A percentile compares a stretch with the other conserved stretches of the same genome.
Conservation (phyloP, 1,140 invertebrate species). For the Dinoponera quadriceps region DNA sequence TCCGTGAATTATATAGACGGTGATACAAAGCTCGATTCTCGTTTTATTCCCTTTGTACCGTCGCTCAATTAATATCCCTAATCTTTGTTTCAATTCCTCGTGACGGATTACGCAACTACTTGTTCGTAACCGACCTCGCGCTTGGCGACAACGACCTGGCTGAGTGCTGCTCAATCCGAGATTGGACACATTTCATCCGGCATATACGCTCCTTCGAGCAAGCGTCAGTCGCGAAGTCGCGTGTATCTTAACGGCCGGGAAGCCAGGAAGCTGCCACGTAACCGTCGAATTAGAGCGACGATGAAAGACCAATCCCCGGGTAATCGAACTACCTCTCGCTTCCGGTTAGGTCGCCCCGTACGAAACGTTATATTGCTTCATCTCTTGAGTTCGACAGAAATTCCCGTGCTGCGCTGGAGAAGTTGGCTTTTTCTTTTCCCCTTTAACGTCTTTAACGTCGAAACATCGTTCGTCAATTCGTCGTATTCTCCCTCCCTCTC, state of each 20-base stretch:
- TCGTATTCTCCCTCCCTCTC: not conserved
- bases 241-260: conserved; percentile 41
- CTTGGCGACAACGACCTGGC: not conserved
- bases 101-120: conserved; percentile 11
- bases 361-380: conserved; percentile 53
- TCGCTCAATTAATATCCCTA: not conserved
- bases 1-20: not conserved
- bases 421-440: conserved; percentile 35
- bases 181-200: conserved; percentile 16
- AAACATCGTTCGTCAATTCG: conserved; percentile 34
- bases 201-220: not conserved
- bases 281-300: conserved; percentile 61
- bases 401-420: not conserved
- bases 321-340: conserved; percentile 58
- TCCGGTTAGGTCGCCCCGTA: conserved; percentile 28
- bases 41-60: not conserved
- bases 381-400: conserved; percentile 47
- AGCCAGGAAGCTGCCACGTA: conserved; percentile 56
- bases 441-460: conserved; percentile 42
- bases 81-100: not conserved
- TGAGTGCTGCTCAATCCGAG: not conserved
- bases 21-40: not conserved
- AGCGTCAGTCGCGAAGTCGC: conserved; percentile 16
- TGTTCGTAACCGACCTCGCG: not conserved
- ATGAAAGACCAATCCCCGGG: conserved; percentile 65